phyloP scores from a whole-genome alignment of 1,140 invertebrate genomes.

The Carcinoscorpius rotundicauda region DNA sequence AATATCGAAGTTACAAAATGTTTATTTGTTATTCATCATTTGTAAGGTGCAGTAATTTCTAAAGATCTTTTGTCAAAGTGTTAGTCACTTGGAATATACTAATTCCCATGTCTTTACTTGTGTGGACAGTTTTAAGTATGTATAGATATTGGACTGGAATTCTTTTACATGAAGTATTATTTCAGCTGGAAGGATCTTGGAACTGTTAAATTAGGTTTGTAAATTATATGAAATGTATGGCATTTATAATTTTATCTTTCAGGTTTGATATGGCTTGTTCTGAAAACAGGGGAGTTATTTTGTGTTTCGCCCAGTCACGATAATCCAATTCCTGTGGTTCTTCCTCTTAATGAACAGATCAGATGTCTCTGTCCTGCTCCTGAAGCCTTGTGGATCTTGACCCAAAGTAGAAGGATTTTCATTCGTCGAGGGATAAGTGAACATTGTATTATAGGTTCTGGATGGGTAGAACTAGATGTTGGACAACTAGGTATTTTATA shows the following conservation, averaged over 20 bases:
- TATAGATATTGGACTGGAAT: too few relatives aligned
- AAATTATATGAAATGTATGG: not conserved
- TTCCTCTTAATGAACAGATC: slow-evolving; percentile 24
- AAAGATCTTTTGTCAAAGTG: too few relatives aligned
- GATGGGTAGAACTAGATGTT: slow-evolving; percentile 37
- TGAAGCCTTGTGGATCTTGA: slow-evolving; percentile 39
- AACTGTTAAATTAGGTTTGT: too few relatives aligned
- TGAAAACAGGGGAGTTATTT: slow-evolving; percentile 35
- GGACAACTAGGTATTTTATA: slow-evolving; percentile 34
- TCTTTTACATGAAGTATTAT: too few relatives aligned
- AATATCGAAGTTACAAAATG: too few relatives aligned
- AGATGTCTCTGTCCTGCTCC: slow-evolving; percentile 31
- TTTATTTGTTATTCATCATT: too few relatives aligned
- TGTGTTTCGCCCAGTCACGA: slow-evolving; percentile 26
- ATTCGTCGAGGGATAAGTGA: slow-evolving; percentile 35
- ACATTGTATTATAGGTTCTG: slow-evolving; percentile 30
- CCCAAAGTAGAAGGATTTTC: slow-evolving; percentile 33
- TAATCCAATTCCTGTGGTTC: slow-evolving; percentile 17
- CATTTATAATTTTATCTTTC: slow-evolving; percentile 4
- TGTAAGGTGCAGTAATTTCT: too few relatives aligned
- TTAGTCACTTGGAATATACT: too few relatives aligned
- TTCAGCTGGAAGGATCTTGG: too few relatives aligned
- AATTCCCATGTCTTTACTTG: too few relatives aligned
- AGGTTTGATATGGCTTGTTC: slow-evolving; percentile 37
- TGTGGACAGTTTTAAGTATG: too few relatives aligned